Conservation (phyloP, 2,113 vertebrate species). For the Penelope pileata region DNA sequence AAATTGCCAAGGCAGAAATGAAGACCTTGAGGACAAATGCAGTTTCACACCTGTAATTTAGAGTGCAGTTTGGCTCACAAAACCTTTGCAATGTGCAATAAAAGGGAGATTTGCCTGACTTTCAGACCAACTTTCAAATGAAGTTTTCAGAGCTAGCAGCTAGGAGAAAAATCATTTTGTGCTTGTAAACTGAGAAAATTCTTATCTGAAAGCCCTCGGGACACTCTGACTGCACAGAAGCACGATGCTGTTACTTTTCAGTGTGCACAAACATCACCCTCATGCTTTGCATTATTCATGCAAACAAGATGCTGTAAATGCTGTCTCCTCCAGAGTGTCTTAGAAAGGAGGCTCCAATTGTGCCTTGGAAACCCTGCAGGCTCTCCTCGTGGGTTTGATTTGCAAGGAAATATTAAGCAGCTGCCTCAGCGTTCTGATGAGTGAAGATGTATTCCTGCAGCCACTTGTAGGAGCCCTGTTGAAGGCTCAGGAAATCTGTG, state of each 20-base stretch:
- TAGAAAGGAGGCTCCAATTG: not conserved
- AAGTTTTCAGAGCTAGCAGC: conserved; percentile 8
- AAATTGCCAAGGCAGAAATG: conserved; percentile 6
- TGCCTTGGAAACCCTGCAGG: conserved; percentile 3
- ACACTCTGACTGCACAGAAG: not conserved
- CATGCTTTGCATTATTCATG: conserved; percentile 50
- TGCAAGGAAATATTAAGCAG: not conserved
- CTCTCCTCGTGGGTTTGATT: not conserved
- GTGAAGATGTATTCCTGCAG: not conserved
- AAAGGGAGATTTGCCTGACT: not conserved
- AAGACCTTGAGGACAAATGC: conserved; percentile 26
- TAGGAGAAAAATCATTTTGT: not conserved
- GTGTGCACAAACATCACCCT: conserved; percentile 5
- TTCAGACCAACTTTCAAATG: conserved; percentile 7
- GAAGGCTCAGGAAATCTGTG: not conserved
- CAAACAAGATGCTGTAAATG: conserved; percentile 45
- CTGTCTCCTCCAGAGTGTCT: conserved; percentile 15
- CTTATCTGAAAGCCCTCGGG: conserved; percentile 12
- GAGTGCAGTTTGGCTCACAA: not conserved
- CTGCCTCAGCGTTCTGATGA: not conserved
- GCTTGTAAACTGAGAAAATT: not conserved
- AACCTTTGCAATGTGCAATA: not conserved
- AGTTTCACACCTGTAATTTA: conserved; percentile 31
- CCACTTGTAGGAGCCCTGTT: not conserved
- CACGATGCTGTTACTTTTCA: not conserved